These are phyloP conservation scores for Danionella cerebrum DNA, from an alignment of 2,113 vertebrate species.

Conservation along the genomic window DNA sequence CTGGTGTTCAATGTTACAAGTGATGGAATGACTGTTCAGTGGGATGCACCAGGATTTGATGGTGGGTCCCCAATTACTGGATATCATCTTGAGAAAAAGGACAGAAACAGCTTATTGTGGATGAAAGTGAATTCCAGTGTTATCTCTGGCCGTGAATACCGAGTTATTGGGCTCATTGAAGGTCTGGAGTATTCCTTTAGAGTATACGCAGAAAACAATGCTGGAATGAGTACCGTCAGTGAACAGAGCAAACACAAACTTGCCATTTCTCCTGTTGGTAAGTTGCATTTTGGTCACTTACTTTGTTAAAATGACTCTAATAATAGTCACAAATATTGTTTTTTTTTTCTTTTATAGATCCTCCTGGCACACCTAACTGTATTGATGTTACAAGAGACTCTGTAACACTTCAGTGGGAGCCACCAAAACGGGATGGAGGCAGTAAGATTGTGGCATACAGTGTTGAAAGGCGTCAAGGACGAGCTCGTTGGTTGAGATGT, in stretches of 20 bases:
- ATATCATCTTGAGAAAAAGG: slow-evolving; percentile 96
- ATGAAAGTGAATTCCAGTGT: slow-evolving; percentile 82
- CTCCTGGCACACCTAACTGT: slow-evolving; percentile 89
- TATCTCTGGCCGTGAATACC: slow-evolving; percentile 88
- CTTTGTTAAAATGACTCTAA: too few relatives aligned
- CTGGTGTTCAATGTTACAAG: slow-evolving; percentile 87
- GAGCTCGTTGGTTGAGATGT: slow-evolving; percentile 85
- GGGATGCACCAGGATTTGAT: slow-evolving; percentile 90
- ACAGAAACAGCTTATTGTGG: slow-evolving; percentile 97
- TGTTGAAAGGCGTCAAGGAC: slow-evolving; percentile 89
- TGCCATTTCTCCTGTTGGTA: slow-evolving; percentile 93
- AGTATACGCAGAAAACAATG: slow-evolving; percentile 89
- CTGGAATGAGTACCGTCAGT: slow-evolving; percentile 80
- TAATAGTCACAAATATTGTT: too few relatives aligned
- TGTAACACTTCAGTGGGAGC: slow-evolving; percentile 88
- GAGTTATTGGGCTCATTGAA: slow-evolving; percentile 84
- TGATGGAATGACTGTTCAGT: slow-evolving; percentile 92
- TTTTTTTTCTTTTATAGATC: slow-evolving; percentile 64
- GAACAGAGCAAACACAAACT: slow-evolving; percentile 91
- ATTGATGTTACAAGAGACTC: slow-evolving; percentile 96
- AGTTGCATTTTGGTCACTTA: slow-evolving; percentile 55
- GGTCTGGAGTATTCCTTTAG: slow-evolving; percentile 96
- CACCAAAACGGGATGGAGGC: slow-evolving; percentile 86
- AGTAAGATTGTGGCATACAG: slow-evolving; percentile 93
- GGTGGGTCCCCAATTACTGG: slow-evolving; percentile 90